Conservation (phyloP, 2,888 invertebrate species). For the Drosophila cognata region DNA sequence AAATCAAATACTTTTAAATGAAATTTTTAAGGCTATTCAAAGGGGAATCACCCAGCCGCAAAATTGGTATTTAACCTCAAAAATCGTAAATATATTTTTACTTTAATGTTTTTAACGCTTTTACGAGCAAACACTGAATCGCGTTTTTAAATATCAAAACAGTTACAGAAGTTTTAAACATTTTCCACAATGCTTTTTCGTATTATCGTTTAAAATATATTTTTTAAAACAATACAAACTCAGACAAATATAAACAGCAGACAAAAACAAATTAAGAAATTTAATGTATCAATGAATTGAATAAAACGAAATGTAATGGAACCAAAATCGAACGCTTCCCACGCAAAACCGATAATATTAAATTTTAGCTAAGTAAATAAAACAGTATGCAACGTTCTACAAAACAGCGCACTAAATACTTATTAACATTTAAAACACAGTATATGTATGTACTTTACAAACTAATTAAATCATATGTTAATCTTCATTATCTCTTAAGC, state of each 20-base stretch:
- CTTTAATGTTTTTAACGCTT: slow-evolving; percentile 80
- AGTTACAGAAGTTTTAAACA: slow-evolving; percentile 52
- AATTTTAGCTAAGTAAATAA: slow-evolving; percentile 66
- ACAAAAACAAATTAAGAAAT: slow-evolving; percentile 38
- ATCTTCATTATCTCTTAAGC: slow-evolving; percentile 43
- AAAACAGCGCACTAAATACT: slow-evolving; percentile 27
- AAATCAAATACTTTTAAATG: slow-evolving; percentile 64
- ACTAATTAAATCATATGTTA: slow-evolving; percentile 38
- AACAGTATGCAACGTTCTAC: slow-evolving; percentile 24
- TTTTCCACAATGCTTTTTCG: slow-evolving; percentile 62
- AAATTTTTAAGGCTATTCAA: slow-evolving; percentile 63
- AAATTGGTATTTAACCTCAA: slow-evolving; percentile 63
- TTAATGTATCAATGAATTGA: slow-evolving; percentile 56
- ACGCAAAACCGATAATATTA: slow-evolving; percentile 82
- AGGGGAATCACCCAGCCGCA: slow-evolving; percentile 27
- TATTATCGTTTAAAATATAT: slow-evolving; percentile 44
- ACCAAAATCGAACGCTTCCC: slow-evolving; percentile 84
- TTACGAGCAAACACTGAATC: slow-evolving; percentile 63
- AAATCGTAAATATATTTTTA: slow-evolving; percentile 64
- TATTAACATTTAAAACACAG: slow-evolving; percentile 35
- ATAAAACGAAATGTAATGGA: slow-evolving; percentile 80
- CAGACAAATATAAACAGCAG: slow-evolving; percentile 3
- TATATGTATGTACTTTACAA: slow-evolving; percentile 43
- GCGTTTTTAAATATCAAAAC: slow-evolving; percentile 65
- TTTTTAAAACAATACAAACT: slow-evolving; percentile 24